Percentiles rank a stretch among this genome's conserved stretches.
phyloP scores from a whole-genome alignment of 1,140 invertebrate species.

The Araneus ventricosus region DNA sequence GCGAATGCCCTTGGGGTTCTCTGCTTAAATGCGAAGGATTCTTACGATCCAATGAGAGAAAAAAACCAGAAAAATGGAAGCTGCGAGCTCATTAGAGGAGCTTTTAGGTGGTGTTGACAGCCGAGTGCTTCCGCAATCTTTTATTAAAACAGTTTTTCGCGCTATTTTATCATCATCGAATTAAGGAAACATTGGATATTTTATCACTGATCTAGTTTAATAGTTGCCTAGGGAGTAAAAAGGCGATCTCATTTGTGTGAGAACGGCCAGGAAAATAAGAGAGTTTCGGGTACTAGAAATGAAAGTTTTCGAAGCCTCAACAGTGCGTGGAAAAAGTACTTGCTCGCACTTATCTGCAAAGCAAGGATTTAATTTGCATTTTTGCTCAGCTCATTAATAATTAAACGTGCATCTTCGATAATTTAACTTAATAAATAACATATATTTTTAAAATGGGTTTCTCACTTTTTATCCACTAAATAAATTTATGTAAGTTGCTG shows the following conservation, averaged over 20 bases:
- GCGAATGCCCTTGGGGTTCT: conserved; percentile 2
- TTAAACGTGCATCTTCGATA: neutral
- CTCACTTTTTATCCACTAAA: too few relatives aligned
- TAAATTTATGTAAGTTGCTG: too few relatives aligned
- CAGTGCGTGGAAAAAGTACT: neutral
- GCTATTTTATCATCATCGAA: conserved; percentile 67
- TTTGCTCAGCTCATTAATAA: too few relatives aligned
- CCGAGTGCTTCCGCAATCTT: conserved; percentile 40
- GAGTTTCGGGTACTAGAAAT: neutral
- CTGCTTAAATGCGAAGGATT: neutral
- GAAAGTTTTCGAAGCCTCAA: conserved; percentile 23
- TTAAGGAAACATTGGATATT: conserved; percentile 73
- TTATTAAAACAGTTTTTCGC: conserved; percentile 71
- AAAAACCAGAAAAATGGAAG: conserved; percentile 1
- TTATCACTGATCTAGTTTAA: conserved; percentile 66
- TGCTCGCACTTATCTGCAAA: neutral
- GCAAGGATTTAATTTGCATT: too few relatives aligned
- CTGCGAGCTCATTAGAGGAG: conserved; percentile 63
- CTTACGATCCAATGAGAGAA: neutral
- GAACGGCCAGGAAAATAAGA: conserved; percentile 32
- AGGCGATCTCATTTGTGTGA: conserved; percentile 1
- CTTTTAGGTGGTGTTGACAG: conserved; percentile 66
- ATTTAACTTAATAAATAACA: neutral
- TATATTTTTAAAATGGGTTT: neutral
- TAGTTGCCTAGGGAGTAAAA: conserved; percentile 65